Percentiles rank a stretch among this genome's conserved stretches.
Evolutionary conservation across 2,797 vertebrate genomes (phyloP).

Genomic region (Echiichthys vipera): DNA sequence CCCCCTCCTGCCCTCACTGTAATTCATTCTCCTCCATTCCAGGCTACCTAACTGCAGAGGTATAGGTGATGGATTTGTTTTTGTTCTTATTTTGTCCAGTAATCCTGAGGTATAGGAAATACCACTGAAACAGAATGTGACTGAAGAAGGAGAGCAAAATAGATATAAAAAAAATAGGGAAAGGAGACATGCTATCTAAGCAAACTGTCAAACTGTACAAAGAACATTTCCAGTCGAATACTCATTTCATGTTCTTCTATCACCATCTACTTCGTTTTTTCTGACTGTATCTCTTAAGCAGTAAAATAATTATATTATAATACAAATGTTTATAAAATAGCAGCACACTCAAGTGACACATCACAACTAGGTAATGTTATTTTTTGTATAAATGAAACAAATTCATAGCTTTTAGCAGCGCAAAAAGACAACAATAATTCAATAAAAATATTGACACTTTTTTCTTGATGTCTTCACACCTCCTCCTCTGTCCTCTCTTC

Average conservation of each 20-base stretch:
- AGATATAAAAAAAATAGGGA: slow-evolving; percentile 72
- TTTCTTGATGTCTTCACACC: slow-evolving; percentile 89
- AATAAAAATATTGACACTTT: slow-evolving; percentile 88
- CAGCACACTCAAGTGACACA: slow-evolving; percentile 99
- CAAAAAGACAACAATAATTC: slow-evolving; percentile 89
- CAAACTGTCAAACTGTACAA: slow-evolving; percentile 88
- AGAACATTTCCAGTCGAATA: slow-evolving; percentile 97
- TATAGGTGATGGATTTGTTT: slow-evolving; percentile 87
- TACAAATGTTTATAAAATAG: slow-evolving; percentile 99
- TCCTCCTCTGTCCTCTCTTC: slow-evolving; percentile 86
- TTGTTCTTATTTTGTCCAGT: slow-evolving; percentile 90
- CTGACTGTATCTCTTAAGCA: slow-evolving; percentile 95
- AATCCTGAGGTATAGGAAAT: slow-evolving; percentile 97
- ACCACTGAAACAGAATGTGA: slow-evolving; percentile 92
- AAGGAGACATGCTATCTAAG: slow-evolving; percentile 87
- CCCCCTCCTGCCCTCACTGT: slow-evolving; percentile 14
- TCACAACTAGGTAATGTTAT: slow-evolving; percentile 99
- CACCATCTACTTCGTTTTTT: slow-evolving; percentile 93
- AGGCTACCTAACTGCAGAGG: slow-evolving; percentile 86
- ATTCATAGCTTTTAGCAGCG: slow-evolving; percentile 99
- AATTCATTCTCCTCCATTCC: slow-evolving; percentile 53
- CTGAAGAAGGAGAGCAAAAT: slow-evolving; percentile 80
- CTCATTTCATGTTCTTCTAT: slow-evolving; percentile 91
- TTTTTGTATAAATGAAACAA: slow-evolving; percentile 96
- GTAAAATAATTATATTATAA: slow-evolving; percentile 99